Percentiles rank a stretch among this genome's conserved stretches.
Evolutionary conservation across 2,113 vertebrate genomes (phyloP).

Genomic region (Solea senegalensis): DNA sequence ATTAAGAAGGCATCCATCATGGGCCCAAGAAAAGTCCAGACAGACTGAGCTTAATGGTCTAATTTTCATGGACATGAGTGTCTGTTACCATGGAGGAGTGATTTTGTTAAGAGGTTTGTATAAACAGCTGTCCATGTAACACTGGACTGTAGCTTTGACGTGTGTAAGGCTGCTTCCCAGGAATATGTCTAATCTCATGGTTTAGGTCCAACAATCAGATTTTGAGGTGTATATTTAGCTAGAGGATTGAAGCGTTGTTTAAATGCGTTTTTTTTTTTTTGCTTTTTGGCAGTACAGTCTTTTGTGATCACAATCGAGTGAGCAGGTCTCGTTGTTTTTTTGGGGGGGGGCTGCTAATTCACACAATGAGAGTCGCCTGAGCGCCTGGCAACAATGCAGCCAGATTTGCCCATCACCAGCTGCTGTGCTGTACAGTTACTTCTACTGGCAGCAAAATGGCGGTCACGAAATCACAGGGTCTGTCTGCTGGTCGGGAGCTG

Average conservation of each 20-base stretch:
- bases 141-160: constrained; percentile 26
- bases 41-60: constrained; percentile 70
- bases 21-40: constrained; percentile 64
- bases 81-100: constrained; percentile 63
- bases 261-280: background rate
- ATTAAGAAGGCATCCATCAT: constrained; percentile 70
- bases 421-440: constrained; percentile 72
- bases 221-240: background rate
- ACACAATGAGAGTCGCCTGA: constrained; percentile 38
- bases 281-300: background rate
- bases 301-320: constrained; percentile 29
- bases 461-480: constrained; percentile 73
- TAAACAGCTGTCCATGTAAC: constrained; percentile 22
- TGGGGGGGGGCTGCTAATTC: constrained; percentile 41
- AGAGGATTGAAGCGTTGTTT: background rate
- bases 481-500: constrained; percentile 66
- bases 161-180: constrained; percentile 1
- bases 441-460: constrained; percentile 77
- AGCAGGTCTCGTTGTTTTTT: constrained; percentile 32
- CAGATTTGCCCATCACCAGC: constrained; percentile 73
- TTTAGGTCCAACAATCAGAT: background rate
- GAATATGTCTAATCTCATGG: constrained; percentile 4
- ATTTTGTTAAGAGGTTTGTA: constrained; percentile 28
- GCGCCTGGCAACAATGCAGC: constrained; percentile 57
- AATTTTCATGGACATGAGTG: constrained; percentile 73